phyloP scores from a whole-genome alignment of 2,797 vertebrate genomes.

The Podarcis siculus region DNA sequence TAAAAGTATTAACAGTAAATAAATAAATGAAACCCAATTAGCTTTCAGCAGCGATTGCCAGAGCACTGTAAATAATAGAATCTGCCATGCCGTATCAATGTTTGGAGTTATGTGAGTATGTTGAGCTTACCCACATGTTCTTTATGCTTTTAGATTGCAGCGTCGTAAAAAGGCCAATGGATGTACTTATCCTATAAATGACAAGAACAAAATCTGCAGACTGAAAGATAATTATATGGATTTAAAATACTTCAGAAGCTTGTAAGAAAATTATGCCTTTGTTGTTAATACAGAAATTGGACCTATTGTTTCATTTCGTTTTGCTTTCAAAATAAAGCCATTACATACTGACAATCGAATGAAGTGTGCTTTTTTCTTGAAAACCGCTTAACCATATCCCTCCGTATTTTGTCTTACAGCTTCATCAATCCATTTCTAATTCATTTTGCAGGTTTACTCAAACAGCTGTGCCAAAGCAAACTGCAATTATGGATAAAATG shows the following conservation, averaged over 20 bases:
- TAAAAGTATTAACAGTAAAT: too few relatives aligned
- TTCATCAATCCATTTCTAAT: conserved; percentile 75
- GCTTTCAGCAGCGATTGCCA: conserved; percentile 37
- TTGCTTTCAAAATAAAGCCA: conserved; percentile 63
- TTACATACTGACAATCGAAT: conserved; percentile 66
- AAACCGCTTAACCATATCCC: conserved; percentile 64
- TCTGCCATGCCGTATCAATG: conserved; percentile 28
- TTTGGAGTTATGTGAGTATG: conserved; percentile 41
- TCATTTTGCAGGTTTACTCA: conserved; percentile 73
- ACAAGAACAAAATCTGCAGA: conserved; percentile 50
- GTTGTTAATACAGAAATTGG: conserved; percentile 63
- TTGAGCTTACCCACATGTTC: conserved; percentile 37
- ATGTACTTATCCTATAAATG: conserved; percentile 47
- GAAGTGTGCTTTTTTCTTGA: conserved; percentile 57
- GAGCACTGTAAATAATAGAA: conserved; percentile 42
- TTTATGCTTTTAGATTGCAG: conserved; percentile 16
- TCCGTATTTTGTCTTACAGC: conserved; percentile 64
- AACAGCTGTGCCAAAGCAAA: conserved; percentile 69
- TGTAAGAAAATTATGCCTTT: conserved; percentile 30
- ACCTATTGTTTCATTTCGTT: conserved; percentile 64
- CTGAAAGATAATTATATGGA: conserved; percentile 65
- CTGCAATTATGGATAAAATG: conserved; percentile 71
- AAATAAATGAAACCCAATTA: conserved; percentile 35
- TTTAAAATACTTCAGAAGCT: conserved; percentile 59
- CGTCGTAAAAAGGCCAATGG: neutral